Percentiles rank a stretch among this genome's conserved stretches.
Evolutionary conservation across 1,140 invertebrate genomes (phyloP).

Genomic region (Calephelis nemesis): DNA sequence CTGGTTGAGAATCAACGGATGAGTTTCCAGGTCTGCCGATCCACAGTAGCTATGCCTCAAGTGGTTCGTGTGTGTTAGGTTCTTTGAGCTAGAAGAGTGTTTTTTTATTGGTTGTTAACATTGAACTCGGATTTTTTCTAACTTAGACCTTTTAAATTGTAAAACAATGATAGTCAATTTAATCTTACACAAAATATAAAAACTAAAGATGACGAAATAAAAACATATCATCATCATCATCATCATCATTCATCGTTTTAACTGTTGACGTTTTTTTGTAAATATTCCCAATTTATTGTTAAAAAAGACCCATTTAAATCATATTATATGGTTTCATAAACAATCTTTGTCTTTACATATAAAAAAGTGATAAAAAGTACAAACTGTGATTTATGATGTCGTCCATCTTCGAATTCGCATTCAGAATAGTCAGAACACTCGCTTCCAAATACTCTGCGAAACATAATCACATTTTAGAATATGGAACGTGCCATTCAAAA

Average conservation of each 20-base stretch:
- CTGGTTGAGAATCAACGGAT: conserved; percentile 27
- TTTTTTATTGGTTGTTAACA: background rate
- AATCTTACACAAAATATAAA: too few species aligned
- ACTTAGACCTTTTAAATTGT: too few species aligned
- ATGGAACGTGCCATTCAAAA: too few species aligned
- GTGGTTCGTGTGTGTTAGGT: conserved; percentile 2
- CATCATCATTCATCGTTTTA: too few species aligned
- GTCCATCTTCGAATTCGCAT: conserved; percentile 43
- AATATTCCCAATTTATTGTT: too few species aligned
- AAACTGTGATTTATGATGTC: conserved; percentile 31
- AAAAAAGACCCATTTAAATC: too few species aligned
- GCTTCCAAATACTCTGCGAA: conserved; percentile 49
- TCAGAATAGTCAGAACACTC: conserved; percentile 53
- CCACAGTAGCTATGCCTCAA: conserved; percentile 22
- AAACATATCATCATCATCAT: too few species aligned
- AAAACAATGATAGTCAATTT: too few species aligned
- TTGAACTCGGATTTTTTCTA: too few species aligned
- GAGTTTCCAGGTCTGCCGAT: conserved; percentile 25
- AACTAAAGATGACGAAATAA: too few species aligned
- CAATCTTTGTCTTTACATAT: background rate
- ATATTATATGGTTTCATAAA: too few species aligned
- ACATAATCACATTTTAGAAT: background rate
- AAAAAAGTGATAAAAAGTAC: conserved; percentile 9
- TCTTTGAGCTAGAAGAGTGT: conserved; percentile 2
- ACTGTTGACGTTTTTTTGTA: too few species aligned